These are phyloP conservation scores for Meta bourneti DNA, from an alignment of 2,888 invertebrate genomes.

Conservation along the genomic window DNA sequence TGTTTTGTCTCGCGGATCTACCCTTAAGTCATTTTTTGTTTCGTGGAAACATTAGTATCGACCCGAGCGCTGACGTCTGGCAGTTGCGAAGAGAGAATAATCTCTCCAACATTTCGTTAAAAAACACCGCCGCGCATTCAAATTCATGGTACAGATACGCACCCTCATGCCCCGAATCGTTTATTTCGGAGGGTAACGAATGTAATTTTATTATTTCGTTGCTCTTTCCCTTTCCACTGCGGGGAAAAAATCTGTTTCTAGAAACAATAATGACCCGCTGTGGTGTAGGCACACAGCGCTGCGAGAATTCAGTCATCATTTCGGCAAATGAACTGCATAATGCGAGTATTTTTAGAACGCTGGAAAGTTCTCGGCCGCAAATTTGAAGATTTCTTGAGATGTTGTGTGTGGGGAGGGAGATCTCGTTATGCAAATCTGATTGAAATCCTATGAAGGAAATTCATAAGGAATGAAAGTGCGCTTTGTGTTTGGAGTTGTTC, in stretches of 20 bases:
- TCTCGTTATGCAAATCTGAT: slow-evolving; percentile 41
- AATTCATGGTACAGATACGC: slow-evolving; percentile 40
- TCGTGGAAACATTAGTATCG: slow-evolving; percentile 65
- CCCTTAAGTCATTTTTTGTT: slow-evolving; percentile 46
- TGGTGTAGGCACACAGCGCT: slow-evolving; percentile 8
- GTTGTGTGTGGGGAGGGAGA: background rate
- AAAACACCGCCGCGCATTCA: slow-evolving; percentile 37
- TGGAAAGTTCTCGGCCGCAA: slow-evolving; percentile 7
- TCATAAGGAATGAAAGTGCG: slow-evolving; percentile 3
- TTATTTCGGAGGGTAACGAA: slow-evolving; percentile 38
- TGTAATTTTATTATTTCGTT: slow-evolving; percentile 4
- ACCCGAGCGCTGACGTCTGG: slow-evolving; percentile 12
- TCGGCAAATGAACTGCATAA: slow-evolving; percentile 55
- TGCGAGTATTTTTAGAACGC: slow-evolving; percentile 22
- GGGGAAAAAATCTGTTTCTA: slow-evolving; percentile 28
- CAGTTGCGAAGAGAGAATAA: slow-evolving; percentile 26
- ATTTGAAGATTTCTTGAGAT: background rate
- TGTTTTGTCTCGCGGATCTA: slow-evolving; percentile 43
- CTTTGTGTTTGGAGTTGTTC: background rate
- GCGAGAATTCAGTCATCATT: slow-evolving; percentile 33
- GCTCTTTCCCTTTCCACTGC: background rate
- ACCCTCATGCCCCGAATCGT: background rate
- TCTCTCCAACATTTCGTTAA: slow-evolving; percentile 32
- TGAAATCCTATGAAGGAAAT: slow-evolving; percentile 32
- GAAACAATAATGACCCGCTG: slow-evolving; percentile 52